Evolutionary conservation across 2,797 vertebrate species (phyloP), one percentile per base, ranked within the genome.

Genomic region (Phataginus tetradactyla): DNA sequence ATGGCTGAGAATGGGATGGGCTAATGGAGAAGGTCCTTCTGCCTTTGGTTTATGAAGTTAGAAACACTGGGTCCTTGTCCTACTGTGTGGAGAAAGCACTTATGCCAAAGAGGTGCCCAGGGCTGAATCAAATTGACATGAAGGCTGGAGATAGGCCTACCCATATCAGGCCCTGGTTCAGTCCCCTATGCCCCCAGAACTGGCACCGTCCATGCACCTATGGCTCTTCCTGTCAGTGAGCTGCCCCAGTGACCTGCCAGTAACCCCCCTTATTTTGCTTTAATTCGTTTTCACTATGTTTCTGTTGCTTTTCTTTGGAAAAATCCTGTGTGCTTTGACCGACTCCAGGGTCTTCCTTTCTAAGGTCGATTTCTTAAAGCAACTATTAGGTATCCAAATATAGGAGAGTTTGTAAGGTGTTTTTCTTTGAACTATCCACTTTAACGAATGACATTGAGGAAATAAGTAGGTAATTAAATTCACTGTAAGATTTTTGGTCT

Each of bases 381-480:
- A 80, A 63, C 15, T 55, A 15, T 32, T 69, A 79, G 90, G 8
- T 57, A 39, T 68, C 51, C 25, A 55, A 63, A 42, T 57, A 42
- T 13, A 83, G 27, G 55, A 53, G 45, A 32, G 14, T 81, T 32
- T 61, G 2, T n/a, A 32, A 80, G 37, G 34, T 45, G 0, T 59
- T 87, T 84, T 59, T 95, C 79, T 94, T 85, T 95, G 23, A 74
- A 94, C 39, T 42, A 7, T 37, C 14, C 9, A 34, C 64, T 68
- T 55, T 39, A 89, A 88, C 13, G 23, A 79, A 53, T 51, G 74
- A 64, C 37, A 32, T 1, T 79, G 39, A 71, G 59, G 64, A 94
- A 86, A 64, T 55, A 72, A 69, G 51, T 55, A 42, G 59, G 57
- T 86, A 83, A 91, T 89, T 89, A 59, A 95, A 83, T 79, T 94